phyloP scores from a whole-genome alignment of 2,888 invertebrate genomes.

The Drosophila barbarae region DNA sequence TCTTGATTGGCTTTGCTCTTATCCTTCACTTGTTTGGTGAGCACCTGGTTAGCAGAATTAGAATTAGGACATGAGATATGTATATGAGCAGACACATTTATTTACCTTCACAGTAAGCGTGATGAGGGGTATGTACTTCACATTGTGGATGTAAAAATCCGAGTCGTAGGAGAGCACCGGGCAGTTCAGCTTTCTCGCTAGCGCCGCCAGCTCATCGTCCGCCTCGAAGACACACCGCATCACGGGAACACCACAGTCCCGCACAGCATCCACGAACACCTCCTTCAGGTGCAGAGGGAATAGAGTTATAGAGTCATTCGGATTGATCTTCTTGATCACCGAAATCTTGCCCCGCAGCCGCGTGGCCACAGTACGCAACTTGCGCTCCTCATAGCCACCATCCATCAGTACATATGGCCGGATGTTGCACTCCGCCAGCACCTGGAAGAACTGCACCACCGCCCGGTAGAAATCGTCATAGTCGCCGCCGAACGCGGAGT shows the following conservation, averaged over 20 bases:
- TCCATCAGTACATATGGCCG: constrained; percentile 88
- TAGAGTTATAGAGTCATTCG: constrained; percentile 82
- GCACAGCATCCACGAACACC: constrained; percentile 86
- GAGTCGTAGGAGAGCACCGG: constrained; percentile 96
- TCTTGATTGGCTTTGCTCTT: constrained; percentile 13
- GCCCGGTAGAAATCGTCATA: constrained; percentile 87
- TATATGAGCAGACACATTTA: not conserved
- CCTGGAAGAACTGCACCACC: constrained; percentile 85
- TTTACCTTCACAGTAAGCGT: constrained; percentile 82
- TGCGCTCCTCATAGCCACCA: constrained; percentile 87
- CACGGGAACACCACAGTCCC: constrained; percentile 84
- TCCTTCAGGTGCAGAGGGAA: constrained; percentile 88
- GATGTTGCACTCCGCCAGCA: constrained; percentile 86
- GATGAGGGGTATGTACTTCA: constrained; percentile 89
- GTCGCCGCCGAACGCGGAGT: constrained; percentile 91
- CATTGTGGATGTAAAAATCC: constrained; percentile 94
- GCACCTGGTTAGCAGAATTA: constrained; percentile 42
- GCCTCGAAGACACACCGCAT: constrained; percentile 93
- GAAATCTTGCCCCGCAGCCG: constrained; percentile 83
- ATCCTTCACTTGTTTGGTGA: constrained; percentile 62
- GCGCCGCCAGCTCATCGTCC: constrained; percentile 91
- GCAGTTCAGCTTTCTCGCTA: constrained; percentile 88
- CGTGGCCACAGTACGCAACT: constrained; percentile 84
- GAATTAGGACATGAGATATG: too few species aligned
- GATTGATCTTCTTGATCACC: constrained; percentile 82